Conservation (phyloP, 2,888 invertebrate genomes). For the Troides oblongomaculatus region DNA sequence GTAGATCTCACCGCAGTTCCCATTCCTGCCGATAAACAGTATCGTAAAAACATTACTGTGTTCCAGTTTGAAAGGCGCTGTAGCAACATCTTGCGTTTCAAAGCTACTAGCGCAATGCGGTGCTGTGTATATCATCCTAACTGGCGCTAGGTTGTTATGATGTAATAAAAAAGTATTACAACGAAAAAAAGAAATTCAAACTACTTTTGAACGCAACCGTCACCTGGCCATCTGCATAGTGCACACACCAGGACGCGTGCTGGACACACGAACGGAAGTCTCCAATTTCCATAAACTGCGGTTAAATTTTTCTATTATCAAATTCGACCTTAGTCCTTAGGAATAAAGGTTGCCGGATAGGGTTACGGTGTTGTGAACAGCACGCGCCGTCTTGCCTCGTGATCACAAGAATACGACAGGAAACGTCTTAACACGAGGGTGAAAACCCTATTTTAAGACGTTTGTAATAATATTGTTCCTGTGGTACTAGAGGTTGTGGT, state of each 20-base stretch:
- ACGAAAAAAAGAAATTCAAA: not conserved
- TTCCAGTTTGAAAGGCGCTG: too few relatives aligned
- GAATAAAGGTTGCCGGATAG: conserved; percentile 29
- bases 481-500: not conserved
- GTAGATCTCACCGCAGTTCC: too few relatives aligned
- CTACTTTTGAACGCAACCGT: conserved; percentile 41
- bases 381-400: conserved; percentile 60
- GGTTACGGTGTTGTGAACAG: conserved; percentile 29
- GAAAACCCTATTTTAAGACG: conserved; percentile 53
- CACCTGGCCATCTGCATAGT: conserved; percentile 53
- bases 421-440: conserved; percentile 62
- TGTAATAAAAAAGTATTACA: too few relatives aligned
- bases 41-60: too few relatives aligned
- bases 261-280: conserved; percentile 71
- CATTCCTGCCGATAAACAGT: too few relatives aligned
- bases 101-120: too few relatives aligned
- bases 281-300: conserved; percentile 57
- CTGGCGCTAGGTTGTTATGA: too few relatives aligned
- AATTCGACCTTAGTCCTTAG: conserved; percentile 33
- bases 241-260: conserved; percentile 59
- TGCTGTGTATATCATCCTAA: too few relatives aligned
- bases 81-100: too few relatives aligned
- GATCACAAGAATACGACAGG: conserved; percentile 59
- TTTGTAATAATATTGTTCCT: conserved; percentile 19
- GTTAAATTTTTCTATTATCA: conserved; percentile 7